These are phyloP conservation scores for Tromatobia lineatoria DNA, from an alignment of 2,888 invertebrate species.

Conservation along the genomic window DNA sequence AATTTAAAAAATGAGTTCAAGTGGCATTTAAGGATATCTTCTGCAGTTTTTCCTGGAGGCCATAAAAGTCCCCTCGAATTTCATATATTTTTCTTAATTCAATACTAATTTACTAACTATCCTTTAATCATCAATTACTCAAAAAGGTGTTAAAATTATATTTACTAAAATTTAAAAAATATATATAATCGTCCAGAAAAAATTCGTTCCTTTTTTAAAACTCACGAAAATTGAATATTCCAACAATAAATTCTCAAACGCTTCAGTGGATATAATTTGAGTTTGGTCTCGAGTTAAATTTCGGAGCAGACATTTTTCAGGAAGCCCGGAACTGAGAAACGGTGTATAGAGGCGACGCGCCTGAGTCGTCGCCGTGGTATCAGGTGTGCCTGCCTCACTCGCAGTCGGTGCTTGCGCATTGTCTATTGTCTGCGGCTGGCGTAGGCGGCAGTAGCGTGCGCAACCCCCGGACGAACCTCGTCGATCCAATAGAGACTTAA, in stretches of 20 bases:
- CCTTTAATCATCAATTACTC: no score
- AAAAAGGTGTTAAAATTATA: no score
- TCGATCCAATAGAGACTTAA: conserved; percentile 77
- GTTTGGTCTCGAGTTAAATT: neutral
- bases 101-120: no score
- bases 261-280: neutral
- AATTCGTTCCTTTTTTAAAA: neutral
- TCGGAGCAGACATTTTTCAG: conserved; percentile 41
- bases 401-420: conserved; percentile 77
- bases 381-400: conserved; percentile 56
- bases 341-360: conserved; percentile 10
- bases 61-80: no score
- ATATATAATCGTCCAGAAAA: neutral
- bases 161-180: no score
- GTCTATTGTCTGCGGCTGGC: conserved; percentile 80
- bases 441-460: conserved; percentile 74
- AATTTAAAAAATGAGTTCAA: no score
- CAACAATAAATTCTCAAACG: no score
- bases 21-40: no score
- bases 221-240: neutral
- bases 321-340: neutral
- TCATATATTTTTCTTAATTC: no score
- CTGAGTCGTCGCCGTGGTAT: conserved; percentile 12
- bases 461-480: conserved; percentile 77
- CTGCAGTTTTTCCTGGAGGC: no score